These are phyloP conservation scores for Ptychochromis oligacanthus DNA, from an alignment of 2,113 vertebrate genomes.

Conservation along the genomic window DNA sequence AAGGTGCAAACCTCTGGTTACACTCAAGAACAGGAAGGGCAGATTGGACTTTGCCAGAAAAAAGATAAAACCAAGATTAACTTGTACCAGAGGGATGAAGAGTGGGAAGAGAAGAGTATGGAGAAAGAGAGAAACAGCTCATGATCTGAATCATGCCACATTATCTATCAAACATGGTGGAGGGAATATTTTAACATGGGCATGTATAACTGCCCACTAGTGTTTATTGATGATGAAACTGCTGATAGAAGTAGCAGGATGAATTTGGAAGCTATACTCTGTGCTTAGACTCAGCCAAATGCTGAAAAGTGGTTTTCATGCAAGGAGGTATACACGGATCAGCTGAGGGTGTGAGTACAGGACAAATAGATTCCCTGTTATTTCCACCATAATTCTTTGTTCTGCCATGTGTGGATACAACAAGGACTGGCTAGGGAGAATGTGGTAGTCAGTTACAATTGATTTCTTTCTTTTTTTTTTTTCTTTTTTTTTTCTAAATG, in stretches of 20 bases:
- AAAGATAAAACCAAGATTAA: neutral
- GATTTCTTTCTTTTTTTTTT: too few relatives aligned
- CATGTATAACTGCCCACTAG: neutral
- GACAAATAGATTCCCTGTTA: neutral
- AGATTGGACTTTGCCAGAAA: neutral
- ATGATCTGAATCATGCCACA: neutral
- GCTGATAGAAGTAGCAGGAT: neutral
- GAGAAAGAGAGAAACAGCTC: neutral
- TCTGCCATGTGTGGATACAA: neutral
- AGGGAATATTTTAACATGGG: neutral
- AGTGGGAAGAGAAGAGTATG: neutral
- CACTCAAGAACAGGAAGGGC: neutral
- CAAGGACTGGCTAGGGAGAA: neutral
- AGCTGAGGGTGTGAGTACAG: neutral
- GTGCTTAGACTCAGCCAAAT: neutral
- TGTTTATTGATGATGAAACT: neutral
- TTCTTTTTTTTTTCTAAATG: slow-evolving; percentile 16
- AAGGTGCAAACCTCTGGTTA: neutral
- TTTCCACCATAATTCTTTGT: neutral
- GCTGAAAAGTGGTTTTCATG: neutral
- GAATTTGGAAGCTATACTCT: neutral
- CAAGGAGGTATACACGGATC: neutral
- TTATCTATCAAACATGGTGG: neutral
- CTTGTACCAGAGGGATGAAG: neutral
- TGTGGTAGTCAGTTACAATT: neutral